Percentiles rank a stretch among this genome's conserved stretches.
phyloP scores from a whole-genome alignment of 2,113 vertebrate species.

The Thamnaconus septentrionalis region DNA sequence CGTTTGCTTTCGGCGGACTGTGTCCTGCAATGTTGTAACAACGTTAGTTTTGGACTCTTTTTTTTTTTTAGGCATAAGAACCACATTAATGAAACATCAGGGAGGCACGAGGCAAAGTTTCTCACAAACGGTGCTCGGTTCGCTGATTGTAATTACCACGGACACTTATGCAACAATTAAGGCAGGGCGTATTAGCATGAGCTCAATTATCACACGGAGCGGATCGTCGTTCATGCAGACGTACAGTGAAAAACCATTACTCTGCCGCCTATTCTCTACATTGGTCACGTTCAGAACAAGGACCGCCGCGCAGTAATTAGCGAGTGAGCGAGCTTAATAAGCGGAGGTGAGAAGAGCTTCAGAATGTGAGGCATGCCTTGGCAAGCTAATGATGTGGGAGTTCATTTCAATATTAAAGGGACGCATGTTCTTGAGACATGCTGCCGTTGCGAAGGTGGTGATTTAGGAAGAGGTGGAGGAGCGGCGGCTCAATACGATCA shows the following conservation, averaged over 20 bases:
- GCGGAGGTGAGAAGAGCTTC: conserved; percentile 49
- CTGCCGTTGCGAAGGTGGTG: conserved; percentile 33
- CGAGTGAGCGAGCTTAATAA: conserved; percentile 54
- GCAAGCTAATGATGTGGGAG: conserved; percentile 53
- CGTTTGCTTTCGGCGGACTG: conserved; percentile 12
- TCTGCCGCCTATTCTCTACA: conserved; percentile 31
- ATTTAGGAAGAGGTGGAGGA: conserved; percentile 41
- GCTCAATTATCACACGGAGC: conserved; percentile 29
- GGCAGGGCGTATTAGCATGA: conserved; percentile 17
- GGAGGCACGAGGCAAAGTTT: conserved; percentile 36
- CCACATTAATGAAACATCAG: conserved; percentile 52
- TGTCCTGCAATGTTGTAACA: conserved; percentile 14
- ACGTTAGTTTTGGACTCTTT: conserved; percentile 6
- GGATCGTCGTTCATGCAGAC: conserved; percentile 27
- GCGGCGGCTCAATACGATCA: conserved; percentile 27
- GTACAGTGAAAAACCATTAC: conserved; percentile 41
- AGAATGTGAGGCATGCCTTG: conserved; percentile 42
- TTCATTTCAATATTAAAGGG: conserved; percentile 54
- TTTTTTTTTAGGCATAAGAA: conserved; percentile 4
- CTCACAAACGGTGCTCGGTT: conserved; percentile 23
- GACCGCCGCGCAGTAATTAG: conserved; percentile 48
- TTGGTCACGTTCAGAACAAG: conserved; percentile 44
- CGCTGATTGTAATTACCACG: conserved; percentile 25
- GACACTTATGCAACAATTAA: conserved; percentile 46
- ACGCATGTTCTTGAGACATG: conserved; percentile 50